These are phyloP conservation scores for Drosophila parabipectinata DNA, from an alignment of 1,140 invertebrate genomes.

Conservation along the genomic window DNA sequence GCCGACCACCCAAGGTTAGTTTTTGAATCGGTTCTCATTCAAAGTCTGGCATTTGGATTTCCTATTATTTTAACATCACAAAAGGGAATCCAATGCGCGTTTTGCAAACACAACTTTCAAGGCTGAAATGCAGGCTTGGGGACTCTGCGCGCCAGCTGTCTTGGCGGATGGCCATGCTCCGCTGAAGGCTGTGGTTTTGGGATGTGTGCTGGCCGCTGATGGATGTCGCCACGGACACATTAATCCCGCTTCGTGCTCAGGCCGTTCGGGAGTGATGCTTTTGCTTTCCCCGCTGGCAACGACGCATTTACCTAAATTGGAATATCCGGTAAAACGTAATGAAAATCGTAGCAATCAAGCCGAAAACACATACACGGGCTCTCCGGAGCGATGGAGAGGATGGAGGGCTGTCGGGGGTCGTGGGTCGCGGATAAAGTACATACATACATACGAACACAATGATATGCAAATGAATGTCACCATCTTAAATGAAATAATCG, in stretches of 20 bases:
- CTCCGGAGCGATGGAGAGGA: conserved; percentile 22
- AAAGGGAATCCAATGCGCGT: too few species aligned
- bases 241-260: conserved; percentile 64
- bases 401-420: neutral
- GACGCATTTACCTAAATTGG: conserved; percentile 84
- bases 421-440: neutral
- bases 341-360: conserved; percentile 82
- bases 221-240: conserved; percentile 58
- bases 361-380: conserved; percentile 50
- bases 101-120: too few species aligned
- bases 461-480: conserved; percentile 83
- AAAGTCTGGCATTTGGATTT: too few species aligned
- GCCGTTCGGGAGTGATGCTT: neutral
- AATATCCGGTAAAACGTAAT: conserved; percentile 84
- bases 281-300: conserved; percentile 61
- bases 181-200: conserved; percentile 69
- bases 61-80: too few species aligned
- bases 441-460: conserved; percentile 33
- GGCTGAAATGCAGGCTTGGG: neutral
- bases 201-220: conserved; percentile 25
- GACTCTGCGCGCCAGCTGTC: conserved; percentile 28
- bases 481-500: conserved; percentile 82
- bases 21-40: too few species aligned
- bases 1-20: too few species aligned
- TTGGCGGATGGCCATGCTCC: conserved; percentile 55